Evolutionary conservation across 2,113 vertebrate genomes (phyloP), one percentile per base, ranked within the genome.

Genomic region (Oncorhynchus gorbuscha): DNA sequence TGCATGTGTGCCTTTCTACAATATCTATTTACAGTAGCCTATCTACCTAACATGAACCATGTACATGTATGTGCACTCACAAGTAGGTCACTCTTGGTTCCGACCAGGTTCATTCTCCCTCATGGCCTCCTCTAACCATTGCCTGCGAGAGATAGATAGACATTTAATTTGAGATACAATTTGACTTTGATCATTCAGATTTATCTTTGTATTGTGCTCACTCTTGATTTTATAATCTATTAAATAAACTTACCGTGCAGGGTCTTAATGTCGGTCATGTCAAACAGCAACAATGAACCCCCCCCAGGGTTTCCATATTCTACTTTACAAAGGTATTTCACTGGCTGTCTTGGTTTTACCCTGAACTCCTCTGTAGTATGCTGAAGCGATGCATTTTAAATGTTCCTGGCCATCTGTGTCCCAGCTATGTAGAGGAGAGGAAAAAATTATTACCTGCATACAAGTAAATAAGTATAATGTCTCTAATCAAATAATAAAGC

Each of bases 381-480:
- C 93, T 72, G 96, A 96, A 2, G 96, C 95, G 5, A 97, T 96
- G 85, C 96, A 98, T 89, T 97, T 98, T 90, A 98, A 97, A 87
- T 97, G 97, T 78, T 98, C 97, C 86, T 98, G 96, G 12, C 97
- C 97, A 1, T 96, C 97, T 12, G 97, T 98, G 90, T 98, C 97
- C 96, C 97, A 98, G 91, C 97, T 98, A 83, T 76, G 81, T 75
- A 82, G 68, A 76, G 68, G 69, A 62, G 22, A 59, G 58, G 78
- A 0, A 24, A 26, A 67, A 22, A 6, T 16, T 20, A 3, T 4
- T 32, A 69, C 4, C 71, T 30, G 39, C 39, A 45, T 45, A 45
- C 20, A 6, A 16, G 51, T 58, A 39, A 6, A 22, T 8, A 26
- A 65, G 49, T 45, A 20, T 79, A 16, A 66, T 1, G 1, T 5